A percentile compares a stretch with the other conserved stretches of the same genome.
phyloP scores from a whole-genome alignment of 2,888 invertebrate species.

The Sylvicola cinctus region DNA sequence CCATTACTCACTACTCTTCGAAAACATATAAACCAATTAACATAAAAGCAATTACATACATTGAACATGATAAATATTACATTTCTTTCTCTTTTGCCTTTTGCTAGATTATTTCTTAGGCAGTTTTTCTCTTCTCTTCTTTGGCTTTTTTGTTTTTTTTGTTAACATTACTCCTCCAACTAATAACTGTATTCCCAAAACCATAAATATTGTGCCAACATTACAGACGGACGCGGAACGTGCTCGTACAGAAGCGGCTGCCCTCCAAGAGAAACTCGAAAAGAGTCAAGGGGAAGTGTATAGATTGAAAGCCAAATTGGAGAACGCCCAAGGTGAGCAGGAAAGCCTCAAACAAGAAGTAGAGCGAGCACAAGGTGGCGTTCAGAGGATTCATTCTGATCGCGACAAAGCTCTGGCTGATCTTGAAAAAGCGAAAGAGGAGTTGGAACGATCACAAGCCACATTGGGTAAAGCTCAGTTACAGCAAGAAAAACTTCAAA shows the following conservation, averaged over 20 bases:
- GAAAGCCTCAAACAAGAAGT: conserved; percentile 83
- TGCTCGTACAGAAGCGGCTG: conserved; percentile 61
- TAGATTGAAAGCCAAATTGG: conserved; percentile 77
- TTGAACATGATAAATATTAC: too few species aligned
- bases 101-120: too few species aligned
- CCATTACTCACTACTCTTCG: too few species aligned
- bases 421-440: conserved; percentile 70
- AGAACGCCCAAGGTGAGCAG: conserved; percentile 88
- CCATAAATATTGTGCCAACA: neutral
- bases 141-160: neutral
- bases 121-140: neutral
- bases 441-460: conserved; percentile 71
- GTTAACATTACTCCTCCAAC: too few species aligned
- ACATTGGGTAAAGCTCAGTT: conserved; percentile 79
- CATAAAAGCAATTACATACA: too few species aligned
- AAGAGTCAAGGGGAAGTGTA: conserved; percentile 91
- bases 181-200: too few species aligned
- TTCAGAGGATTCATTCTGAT: conserved; percentile 71
- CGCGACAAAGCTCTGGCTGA: conserved; percentile 70
- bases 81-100: too few species aligned
- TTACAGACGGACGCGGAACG: conserved; percentile 58
- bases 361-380: conserved; percentile 63
- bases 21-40: too few species aligned
- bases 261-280: conserved; percentile 78
- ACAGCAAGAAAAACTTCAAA: conserved; percentile 81